Conservation (phyloP, 2,888 invertebrate species). For the Agrochola lychnidis region DNA sequence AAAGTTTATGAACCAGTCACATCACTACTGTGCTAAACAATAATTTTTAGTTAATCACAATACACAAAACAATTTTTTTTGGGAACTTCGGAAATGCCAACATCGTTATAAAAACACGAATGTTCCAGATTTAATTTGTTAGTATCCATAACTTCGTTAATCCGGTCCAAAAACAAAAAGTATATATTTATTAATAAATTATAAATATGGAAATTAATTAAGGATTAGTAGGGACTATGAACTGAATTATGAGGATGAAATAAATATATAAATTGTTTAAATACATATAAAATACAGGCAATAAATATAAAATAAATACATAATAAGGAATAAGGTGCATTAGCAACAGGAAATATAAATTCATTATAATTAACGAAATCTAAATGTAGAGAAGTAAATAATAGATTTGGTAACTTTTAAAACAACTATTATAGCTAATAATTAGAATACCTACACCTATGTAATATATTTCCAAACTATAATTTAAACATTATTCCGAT, state of each 20-base stretch:
- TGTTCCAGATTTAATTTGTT: constrained; percentile 63
- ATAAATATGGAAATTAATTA: constrained; percentile 31
- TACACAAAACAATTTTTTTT: constrained; percentile 67
- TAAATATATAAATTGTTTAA: constrained; percentile 8
- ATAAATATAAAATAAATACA: constrained; percentile 34
- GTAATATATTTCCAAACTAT: constrained; percentile 34
- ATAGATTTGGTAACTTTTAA: constrained; percentile 50
- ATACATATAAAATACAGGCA: constrained; percentile 19
- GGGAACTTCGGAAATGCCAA: constrained; percentile 64
- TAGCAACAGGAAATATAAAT: constrained; percentile 46
- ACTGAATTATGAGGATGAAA: constrained; percentile 6
- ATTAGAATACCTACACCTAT: constrained; percentile 42
- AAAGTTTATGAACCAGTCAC: constrained; percentile 39
- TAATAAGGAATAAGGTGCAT: constrained; percentile 15
- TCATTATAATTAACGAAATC: constrained; percentile 17
- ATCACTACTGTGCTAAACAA: constrained; percentile 55
- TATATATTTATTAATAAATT: constrained; percentile 23
- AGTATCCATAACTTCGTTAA: constrained; percentile 47
- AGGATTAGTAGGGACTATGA: constrained; percentile 36
- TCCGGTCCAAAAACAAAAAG: constrained; percentile 46
- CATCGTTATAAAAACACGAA: constrained; percentile 53
- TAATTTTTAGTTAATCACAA: constrained; percentile 78
- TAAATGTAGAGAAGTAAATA: constrained; percentile 36
- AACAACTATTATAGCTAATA: constrained; percentile 29
- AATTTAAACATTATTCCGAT: constrained; percentile 30